phyloP scores from a whole-genome alignment of 2,113 vertebrate genomes.

The Saimiri boliviensis region DNA sequence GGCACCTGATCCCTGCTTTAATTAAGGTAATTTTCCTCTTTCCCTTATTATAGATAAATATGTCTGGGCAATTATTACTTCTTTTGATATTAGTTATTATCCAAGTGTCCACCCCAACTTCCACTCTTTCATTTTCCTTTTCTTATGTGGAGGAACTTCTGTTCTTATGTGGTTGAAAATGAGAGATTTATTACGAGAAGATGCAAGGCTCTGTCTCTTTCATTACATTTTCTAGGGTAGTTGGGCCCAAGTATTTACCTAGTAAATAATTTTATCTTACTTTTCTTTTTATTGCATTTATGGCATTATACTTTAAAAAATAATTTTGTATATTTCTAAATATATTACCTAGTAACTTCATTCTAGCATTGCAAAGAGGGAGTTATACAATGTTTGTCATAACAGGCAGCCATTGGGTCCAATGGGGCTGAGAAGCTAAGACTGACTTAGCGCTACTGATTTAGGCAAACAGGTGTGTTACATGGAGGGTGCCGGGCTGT shows the following conservation, averaged over 20 bases:
- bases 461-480: neutral
- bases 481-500: neutral
- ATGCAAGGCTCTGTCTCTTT: neutral
- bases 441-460: neutral
- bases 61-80: neutral
- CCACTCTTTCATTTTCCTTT: conserved; percentile 9
- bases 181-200: neutral
- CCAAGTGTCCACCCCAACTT: neutral
- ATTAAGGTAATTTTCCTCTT: conserved; percentile 25
- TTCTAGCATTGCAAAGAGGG: neutral
- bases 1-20: neutral
- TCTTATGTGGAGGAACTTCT: neutral
- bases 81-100: conserved; percentile 13
- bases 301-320: neutral
- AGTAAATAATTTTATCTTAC: neutral
- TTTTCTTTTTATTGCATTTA: neutral
- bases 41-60: neutral
- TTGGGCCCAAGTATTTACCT: neutral
- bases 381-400: neutral
- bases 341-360: neutral
- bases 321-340: neutral
- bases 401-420: neutral
- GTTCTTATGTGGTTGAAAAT: neutral
- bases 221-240: neutral
- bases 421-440: neutral